Evolutionary conservation across 2,888 invertebrate genomes (phyloP).

Genomic region (Anthophora plumipes): DNA sequence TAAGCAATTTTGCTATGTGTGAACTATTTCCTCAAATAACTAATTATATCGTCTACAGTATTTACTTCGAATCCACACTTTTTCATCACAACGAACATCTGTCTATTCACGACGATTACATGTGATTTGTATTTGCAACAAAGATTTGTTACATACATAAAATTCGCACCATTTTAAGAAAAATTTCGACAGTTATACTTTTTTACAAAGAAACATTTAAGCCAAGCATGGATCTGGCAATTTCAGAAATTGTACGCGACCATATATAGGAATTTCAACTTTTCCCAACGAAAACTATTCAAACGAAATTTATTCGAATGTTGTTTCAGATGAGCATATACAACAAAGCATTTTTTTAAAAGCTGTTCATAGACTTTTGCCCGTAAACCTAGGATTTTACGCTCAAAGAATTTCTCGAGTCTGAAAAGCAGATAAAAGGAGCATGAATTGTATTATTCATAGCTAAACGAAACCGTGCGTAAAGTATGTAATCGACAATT

Average conservation of each 20-base stretch:
- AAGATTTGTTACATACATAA: neutral
- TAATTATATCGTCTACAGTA: neutral
- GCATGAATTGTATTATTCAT: constrained; percentile 22
- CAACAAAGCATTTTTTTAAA: neutral
- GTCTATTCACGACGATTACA: neutral
- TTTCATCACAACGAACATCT: constrained; percentile 5
- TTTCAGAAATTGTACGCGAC: neutral
- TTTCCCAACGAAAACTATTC: neutral
- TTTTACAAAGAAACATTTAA: too few relatives aligned
- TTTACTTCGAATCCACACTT: neutral
- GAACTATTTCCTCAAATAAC: neutral
- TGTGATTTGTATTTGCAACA: neutral
- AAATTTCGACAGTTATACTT: neutral
- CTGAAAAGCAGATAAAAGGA: constrained; percentile 5
- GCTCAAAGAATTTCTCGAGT: neutral
- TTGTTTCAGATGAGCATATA: neutral
- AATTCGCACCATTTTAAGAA: neutral
- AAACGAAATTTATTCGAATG: neutral
- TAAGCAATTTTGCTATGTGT: neutral
- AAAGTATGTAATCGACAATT: neutral
- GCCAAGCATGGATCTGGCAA: neutral
- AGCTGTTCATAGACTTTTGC: neutral
- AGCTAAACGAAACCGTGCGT: neutral
- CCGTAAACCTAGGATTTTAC: constrained; percentile 16
- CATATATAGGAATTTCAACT: neutral